Evolutionary conservation across 2,888 invertebrate genomes (phyloP), one percentile per base, ranked within the genome.

Genomic region (Pterobdella sp.): DNA sequence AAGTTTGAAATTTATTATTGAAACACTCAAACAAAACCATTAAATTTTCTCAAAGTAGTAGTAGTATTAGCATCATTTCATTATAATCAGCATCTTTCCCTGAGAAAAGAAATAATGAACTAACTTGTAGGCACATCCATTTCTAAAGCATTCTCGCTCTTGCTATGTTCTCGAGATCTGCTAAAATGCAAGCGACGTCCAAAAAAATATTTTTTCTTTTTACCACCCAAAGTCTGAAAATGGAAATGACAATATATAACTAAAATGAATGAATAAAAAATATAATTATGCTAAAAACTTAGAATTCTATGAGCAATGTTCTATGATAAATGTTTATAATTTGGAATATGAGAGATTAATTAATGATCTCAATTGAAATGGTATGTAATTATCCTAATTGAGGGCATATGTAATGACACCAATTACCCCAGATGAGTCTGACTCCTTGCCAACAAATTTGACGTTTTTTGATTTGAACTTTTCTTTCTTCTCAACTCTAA

Each of bases 91-190:
- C n/a, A n/a, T n/a, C n/a, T n/a, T n/a, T n/a, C n/a, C n/a, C n/a
- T n/a, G n/a, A n/a, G n/a, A n/a, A n/a, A n/a, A n/a, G n/a, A n/a
- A n/a, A n/a, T n/a, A n/a, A n/a, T n/a, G n/a, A n/a, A 32, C 22
- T 32, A 35, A 68, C 72, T 49, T 68, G 68, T 72, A 32, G 68
- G 34, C 63, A 35, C 60, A 7, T 93, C 93, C 83, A 93, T 93
- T 79, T 94, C 94, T 83, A 93, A 92, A 82, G 95, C 94, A 85
- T 95, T 94, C 82, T 96, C 94, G 86, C 96, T 81, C 18, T 82
- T 93, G 85, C 93, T 94, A 83, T 95, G 94, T 85, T 98, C 97
- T 87, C 95, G 93, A 86, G 95, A 96, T 88, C 98, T 98, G 92
- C 97, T 96, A 86, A 98, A 98, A 60, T 97, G 97, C 86, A 98